phyloP scores from a whole-genome alignment of 1,140 invertebrate species.

The Tetramorium alpestre region DNA sequence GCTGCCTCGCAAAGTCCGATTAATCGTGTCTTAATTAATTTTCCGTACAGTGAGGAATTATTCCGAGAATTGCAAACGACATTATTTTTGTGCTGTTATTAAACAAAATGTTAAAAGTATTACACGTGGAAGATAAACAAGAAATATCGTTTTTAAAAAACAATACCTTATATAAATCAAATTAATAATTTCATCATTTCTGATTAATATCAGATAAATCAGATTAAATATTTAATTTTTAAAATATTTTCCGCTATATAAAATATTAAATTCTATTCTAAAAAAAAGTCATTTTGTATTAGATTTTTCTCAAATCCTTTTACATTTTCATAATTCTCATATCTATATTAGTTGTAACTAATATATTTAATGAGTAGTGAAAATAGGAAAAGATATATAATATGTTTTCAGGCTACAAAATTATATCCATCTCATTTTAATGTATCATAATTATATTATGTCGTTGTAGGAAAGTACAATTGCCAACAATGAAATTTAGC shows the following conservation, averaged over 20 bases:
- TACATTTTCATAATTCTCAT: not conserved
- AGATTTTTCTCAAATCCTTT: not conserved
- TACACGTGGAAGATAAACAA: not conserved
- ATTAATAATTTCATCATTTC: not conserved
- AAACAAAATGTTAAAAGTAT: not conserved
- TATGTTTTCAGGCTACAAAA: not conserved
- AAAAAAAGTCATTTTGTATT: not conserved
- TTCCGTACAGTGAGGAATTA: slow-evolving; percentile 67
- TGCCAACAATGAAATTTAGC: slow-evolving; percentile 38
- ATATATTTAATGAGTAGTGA: not conserved
- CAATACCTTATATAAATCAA: no score
- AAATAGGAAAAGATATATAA: not conserved
- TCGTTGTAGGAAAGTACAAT: not conserved
- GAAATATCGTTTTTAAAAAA: not conserved
- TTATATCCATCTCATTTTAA: not conserved
- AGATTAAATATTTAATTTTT: not conserved
- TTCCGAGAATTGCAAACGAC: slow-evolving; percentile 36
- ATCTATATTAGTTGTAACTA: not conserved
- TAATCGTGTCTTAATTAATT: slow-evolving; percentile 84
- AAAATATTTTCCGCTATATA: not conserved
- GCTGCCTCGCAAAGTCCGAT: slow-evolving; percentile 72
- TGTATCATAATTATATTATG: slow-evolving; percentile 29
- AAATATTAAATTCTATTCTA: not conserved
- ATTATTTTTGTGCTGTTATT: slow-evolving; percentile 12
- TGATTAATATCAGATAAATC: not conserved